These are phyloP conservation scores for Agonopterix alstromeriana DNA, from an alignment of 2,888 invertebrate genomes.

Conservation along the genomic window DNA sequence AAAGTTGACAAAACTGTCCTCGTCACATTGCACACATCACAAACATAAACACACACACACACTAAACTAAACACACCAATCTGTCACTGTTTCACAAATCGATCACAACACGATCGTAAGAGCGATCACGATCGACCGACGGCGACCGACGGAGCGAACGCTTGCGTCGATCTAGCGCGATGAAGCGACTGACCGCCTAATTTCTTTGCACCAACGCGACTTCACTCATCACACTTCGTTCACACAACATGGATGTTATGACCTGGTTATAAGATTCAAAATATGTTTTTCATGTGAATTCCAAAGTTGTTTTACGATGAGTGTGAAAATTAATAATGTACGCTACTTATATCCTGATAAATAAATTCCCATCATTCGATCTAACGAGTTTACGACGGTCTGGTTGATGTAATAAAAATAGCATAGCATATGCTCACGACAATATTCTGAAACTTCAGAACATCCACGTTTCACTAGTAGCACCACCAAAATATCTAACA, in stretches of 20 bases:
- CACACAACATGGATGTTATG: not conserved
- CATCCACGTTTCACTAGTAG: too few relatives aligned
- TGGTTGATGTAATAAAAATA: too few relatives aligned
- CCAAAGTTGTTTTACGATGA: too few relatives aligned
- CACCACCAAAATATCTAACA: too few relatives aligned
- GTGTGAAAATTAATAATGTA: too few relatives aligned
- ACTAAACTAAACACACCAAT: too few relatives aligned
- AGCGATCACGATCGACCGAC: conserved; percentile 4
- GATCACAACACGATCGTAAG: not conserved
- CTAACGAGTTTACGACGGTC: too few relatives aligned
- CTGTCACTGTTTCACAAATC: not conserved
- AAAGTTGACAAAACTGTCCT: not conserved
- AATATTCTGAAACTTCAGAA: too few relatives aligned
- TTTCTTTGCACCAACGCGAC: conserved; percentile 35
- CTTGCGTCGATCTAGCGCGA: conserved; percentile 51
- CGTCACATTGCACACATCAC: conserved; percentile 1
- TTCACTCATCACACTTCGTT: not conserved
- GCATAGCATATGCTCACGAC: too few relatives aligned
- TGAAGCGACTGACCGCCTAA: conserved; percentile 54
- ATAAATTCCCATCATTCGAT: too few relatives aligned
- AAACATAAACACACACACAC: conserved; percentile 5
- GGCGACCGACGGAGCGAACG: conserved; percentile 21
- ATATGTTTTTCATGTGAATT: too few relatives aligned
- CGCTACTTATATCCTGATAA: too few relatives aligned
- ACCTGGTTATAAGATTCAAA: not conserved